Percentiles rank a stretch among this genome's conserved stretches.
These are phyloP conservation scores for Phasianus colchicus DNA, from an alignment of 2,113 vertebrate species.

Conservation along the genomic window DNA sequence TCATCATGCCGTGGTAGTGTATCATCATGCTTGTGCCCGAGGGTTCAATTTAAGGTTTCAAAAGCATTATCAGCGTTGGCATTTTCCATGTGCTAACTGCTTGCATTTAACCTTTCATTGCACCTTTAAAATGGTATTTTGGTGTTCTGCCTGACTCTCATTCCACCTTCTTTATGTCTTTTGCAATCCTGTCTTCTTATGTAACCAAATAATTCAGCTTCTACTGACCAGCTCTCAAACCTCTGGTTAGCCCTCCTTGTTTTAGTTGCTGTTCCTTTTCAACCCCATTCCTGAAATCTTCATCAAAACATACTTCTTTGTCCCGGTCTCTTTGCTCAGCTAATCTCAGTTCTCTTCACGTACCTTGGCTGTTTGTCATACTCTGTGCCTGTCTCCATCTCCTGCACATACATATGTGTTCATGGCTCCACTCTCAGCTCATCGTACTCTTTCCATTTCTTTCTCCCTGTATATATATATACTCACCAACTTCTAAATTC, in stretches of 20 bases:
- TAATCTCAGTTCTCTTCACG: neutral
- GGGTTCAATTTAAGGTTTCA: conserved; percentile 7
- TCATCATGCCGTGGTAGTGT: neutral
- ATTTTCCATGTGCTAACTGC: neutral
- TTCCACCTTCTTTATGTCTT: neutral
- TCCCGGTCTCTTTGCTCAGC: neutral
- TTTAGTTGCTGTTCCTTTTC: neutral
- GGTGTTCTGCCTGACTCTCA: neutral
- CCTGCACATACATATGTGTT: neutral
- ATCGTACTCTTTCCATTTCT: neutral
- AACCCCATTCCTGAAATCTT: neutral
- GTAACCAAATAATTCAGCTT: neutral
- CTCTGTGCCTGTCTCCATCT: neutral
- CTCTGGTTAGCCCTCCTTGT: neutral
- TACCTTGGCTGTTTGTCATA: neutral
- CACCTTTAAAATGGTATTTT: neutral
- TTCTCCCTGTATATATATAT: neutral
- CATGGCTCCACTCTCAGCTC: neutral
- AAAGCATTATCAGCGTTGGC: neutral
- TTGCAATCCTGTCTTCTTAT: neutral
- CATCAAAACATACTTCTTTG: neutral
- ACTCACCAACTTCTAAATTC: neutral
- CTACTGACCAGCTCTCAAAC: neutral
- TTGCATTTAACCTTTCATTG: neutral
- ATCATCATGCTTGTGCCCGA: neutral